Evolutionary conservation across 2,113 vertebrate genomes (phyloP), one percentile per base, ranked within the genome.

Genomic region (Bubo scandiacus): DNA sequence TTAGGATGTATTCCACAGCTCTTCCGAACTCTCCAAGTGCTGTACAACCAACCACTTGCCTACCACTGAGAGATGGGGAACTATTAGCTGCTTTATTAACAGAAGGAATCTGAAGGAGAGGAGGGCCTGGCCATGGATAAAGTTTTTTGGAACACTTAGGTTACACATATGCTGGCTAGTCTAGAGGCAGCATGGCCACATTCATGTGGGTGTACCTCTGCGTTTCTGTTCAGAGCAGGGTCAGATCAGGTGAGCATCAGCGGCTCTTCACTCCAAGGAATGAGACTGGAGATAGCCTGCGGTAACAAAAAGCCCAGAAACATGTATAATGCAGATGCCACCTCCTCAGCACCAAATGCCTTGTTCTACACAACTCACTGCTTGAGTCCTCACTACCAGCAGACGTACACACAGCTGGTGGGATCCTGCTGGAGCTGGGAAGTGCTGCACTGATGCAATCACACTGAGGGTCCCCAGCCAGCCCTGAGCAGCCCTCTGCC

Each of bases 131-230:
- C 26, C 1, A 2, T 2, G 32, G 40, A 29, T 20, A 47, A 45
- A 73, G 25, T 2, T 81, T 47, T 88, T 45, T 38, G 54, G 16
- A 67, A 55, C 30, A 17, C 38, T 61, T 13, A 4, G 27, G 16
- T 34, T 79, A 34, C 40, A 16, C 23, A 18, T 26, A 9, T 0
- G 1, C 5, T 38, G 52, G 77, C 30, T 34, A 45, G 30, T 12
- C n/a, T 20, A 43, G 59, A 71, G 55, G n/a, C 42, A 74, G 38
- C 30, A 40, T 0, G 2, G 52, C 55, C 79, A 10, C 0, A 0
- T 43, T 59, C 18, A 9, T 13, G 20, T 7, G 19, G 11, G 11
- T 49, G 38, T 8, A 34, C 9, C 45, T 78, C 55, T 66, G 29
- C 3, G 1, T 42, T 55, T 66, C 47, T 43, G 12, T 13, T 38